Evolutionary conservation across 2,888 invertebrate genomes (phyloP).

Genomic region (Andrena marginata): DNA sequence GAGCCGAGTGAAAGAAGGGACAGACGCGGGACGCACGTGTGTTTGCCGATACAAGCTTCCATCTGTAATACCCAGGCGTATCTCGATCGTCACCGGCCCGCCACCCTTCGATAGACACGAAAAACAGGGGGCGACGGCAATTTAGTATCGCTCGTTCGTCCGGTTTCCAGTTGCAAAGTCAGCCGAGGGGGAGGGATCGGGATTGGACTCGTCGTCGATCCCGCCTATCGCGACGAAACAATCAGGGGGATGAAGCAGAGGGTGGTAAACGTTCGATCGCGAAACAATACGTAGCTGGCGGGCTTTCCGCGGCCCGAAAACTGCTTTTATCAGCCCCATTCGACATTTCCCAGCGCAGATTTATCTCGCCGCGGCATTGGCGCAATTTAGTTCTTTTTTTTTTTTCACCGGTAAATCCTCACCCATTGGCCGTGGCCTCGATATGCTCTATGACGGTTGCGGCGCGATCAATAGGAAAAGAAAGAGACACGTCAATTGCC

Average conservation of each 20-base stretch:
- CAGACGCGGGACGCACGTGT: neutral
- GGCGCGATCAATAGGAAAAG: conserved; percentile 31
- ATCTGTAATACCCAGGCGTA: conserved; percentile 31
- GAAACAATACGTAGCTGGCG: conserved; percentile 62
- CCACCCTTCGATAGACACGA: conserved; percentile 23
- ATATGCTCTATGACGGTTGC: conserved; percentile 61
- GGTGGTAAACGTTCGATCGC: conserved; percentile 61
- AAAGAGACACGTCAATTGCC: conserved; percentile 38
- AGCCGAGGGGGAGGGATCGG: conserved; percentile 17
- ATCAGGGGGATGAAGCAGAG: conserved; percentile 36
- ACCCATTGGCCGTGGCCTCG: conserved; percentile 55
- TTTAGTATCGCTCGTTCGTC: conserved; percentile 42
- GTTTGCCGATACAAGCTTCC: conserved; percentile 2
- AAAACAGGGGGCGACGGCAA: conserved; percentile 47
- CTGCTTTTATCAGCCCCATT: conserved; percentile 71
- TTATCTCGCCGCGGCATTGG: conserved; percentile 61
- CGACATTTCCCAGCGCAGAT: conserved; percentile 64
- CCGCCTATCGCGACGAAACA: conserved; percentile 63
- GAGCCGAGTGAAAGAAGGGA: neutral
- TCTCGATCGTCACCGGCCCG: conserved; percentile 28
- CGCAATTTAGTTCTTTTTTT: conserved; percentile 70
- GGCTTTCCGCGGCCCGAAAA: conserved; percentile 47
- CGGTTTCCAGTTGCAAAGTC: conserved; percentile 49
- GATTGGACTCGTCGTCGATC: conserved; percentile 39
- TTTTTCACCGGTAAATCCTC: conserved; percentile 62